A percentile compares a stretch with the other conserved stretches of the same genome.
Conservation (phyloP, 2,888 invertebrate genomes). For the Eugnorisma glareosa region DNA sequence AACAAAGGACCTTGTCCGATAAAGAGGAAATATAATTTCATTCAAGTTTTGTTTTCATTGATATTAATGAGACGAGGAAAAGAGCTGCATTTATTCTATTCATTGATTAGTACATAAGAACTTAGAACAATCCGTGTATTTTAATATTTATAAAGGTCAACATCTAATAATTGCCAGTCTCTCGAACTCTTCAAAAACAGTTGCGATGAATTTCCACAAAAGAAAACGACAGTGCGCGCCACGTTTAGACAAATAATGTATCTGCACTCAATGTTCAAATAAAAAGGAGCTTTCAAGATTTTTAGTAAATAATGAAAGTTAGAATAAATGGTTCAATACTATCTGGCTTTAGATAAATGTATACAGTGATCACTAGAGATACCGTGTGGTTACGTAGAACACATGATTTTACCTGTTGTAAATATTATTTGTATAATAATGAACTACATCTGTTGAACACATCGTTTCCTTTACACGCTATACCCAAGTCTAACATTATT, state of each 20-base stretch:
- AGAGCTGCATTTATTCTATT: constrained; percentile 35
- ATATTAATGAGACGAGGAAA: constrained; percentile 13
- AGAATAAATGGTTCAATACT: constrained; percentile 87
- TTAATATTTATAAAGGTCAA: constrained; percentile 7
- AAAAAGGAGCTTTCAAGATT: constrained; percentile 90
- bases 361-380: constrained; percentile 87
- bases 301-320: constrained; percentile 88
- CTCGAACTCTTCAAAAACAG: constrained; percentile 25
- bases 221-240: constrained; percentile 86
- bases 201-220: constrained; percentile 30
- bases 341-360: constrained; percentile 90
- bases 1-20: constrained; percentile 21
- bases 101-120: not conserved
- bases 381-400: constrained; percentile 76
- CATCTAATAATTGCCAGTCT: constrained; percentile 40
- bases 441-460: constrained; percentile 76
- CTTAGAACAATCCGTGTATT: constrained; percentile 4
- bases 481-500: constrained; percentile 72
- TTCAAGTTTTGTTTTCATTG: constrained; percentile 26
- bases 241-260: constrained; percentile 88
- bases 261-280: constrained; percentile 91
- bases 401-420: constrained; percentile 77
- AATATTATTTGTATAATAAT: constrained; percentile 81
- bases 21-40: constrained; percentile 36
- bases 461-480: constrained; percentile 75